These are phyloP conservation scores for Heloderma charlesbogerti DNA, from an alignment of 2,113 vertebrate genomes.

Conservation along the genomic window DNA sequence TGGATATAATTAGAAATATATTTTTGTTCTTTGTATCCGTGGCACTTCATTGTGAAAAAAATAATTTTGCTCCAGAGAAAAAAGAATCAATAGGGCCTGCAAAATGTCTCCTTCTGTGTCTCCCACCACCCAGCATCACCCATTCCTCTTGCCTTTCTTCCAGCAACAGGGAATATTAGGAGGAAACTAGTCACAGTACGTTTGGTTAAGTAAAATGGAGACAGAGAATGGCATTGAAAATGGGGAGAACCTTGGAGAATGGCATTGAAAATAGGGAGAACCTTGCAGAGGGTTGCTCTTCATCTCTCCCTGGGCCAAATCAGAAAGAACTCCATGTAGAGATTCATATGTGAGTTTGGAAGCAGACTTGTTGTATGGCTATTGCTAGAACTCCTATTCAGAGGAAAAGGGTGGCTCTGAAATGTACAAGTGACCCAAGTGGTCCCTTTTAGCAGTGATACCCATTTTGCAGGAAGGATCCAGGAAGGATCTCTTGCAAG, in stretches of 20 bases:
- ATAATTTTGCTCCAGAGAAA: background rate
- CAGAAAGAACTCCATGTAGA: background rate
- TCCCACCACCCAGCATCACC: too few species aligned
- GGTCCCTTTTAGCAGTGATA: too few species aligned
- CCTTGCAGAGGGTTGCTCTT: background rate
- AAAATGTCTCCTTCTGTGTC: too few species aligned
- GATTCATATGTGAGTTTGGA: too few species aligned
- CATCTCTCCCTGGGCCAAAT: background rate
- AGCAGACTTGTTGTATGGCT: too few species aligned
- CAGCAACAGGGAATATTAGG: background rate
- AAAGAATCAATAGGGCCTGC: background rate
- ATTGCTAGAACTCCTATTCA: too few species aligned
- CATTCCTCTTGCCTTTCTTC: background rate
- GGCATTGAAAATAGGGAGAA: too few species aligned
- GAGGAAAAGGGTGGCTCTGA: too few species aligned
- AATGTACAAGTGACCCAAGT: too few species aligned
- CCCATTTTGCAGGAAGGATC: too few species aligned
- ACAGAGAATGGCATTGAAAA: background rate
- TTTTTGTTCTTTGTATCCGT: background rate
- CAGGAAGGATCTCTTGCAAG: too few species aligned
- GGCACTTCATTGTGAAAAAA: background rate
- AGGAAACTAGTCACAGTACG: background rate
- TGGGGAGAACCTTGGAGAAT: too few species aligned
- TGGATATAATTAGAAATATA: background rate
- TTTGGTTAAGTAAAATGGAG: background rate